Evolutionary conservation across 2,113 vertebrate genomes (phyloP), one percentile per base, ranked within the genome.

Genomic region (rat (Rattus norvegicus)): DNA sequence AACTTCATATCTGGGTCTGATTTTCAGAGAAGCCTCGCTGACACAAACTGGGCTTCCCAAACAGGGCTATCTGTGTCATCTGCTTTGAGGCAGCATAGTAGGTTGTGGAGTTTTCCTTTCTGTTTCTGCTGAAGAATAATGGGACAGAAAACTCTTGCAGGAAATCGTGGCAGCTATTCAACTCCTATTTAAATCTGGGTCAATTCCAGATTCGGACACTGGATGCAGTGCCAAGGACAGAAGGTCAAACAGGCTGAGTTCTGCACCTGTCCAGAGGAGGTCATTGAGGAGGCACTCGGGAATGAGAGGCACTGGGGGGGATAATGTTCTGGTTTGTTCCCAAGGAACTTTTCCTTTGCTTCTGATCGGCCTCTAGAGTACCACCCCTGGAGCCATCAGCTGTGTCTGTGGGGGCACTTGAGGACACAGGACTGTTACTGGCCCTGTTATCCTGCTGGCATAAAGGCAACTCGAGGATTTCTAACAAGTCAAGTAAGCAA

Each of bases 101-200:
- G 61, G 56, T 67, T 59, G 86, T n/a, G 6, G 43, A 49, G n/a
- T 30, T 52, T 39, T 80, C 22, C 30, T 92, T 65, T 94, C 39
- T 85, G 76, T 73, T 92, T 95, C 87, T 92, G 65, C 84, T 84
- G 30, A 93, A 91, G 63, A 96, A 65, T 70, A 80, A 94, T 20
- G 88, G 65, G 63, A 96, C 36, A 61, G 75, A 96, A 97, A 93
- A 92, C 67, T 95, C 92, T 92, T 49, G 36, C 54, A 86, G 75
- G 20, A 97, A 89, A 61, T 54, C 59, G 39, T 92, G 90, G 90
- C n/a, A 94, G 63, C 89, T 91, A 33, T 75, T 96, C 69, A 63
- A 81, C 14, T 84, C 87, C 88, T 88, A 70, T 0, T 93, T 69
- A 96, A 96, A 96, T 92, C 73, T 86, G 88, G 65, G 90, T 96